These are phyloP conservation scores for Chelon auratus DNA, from an alignment of 2,797 vertebrate genomes.

Conservation along the genomic window DNA sequence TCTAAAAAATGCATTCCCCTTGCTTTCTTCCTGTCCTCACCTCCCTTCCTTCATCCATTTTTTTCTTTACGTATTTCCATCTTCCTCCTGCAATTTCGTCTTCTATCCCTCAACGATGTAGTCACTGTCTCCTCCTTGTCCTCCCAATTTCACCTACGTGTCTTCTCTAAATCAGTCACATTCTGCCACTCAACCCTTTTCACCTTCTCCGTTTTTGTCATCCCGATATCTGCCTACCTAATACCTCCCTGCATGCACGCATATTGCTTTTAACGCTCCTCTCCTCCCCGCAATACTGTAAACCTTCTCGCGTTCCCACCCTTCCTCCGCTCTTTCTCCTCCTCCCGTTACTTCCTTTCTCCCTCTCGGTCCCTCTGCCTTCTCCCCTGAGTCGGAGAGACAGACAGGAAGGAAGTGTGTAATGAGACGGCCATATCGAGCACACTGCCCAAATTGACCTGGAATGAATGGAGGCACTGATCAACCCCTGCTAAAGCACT, in stretches of 20 bases:
- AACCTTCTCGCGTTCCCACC: constrained; percentile 7
- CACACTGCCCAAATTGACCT: constrained; percentile 78
- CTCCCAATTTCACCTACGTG: background rate
- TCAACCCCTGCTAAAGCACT: constrained; percentile 56
- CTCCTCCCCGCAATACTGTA: background rate
- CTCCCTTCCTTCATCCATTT: constrained; percentile 24
- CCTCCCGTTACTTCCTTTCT: constrained; percentile 41
- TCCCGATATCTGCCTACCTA: background rate
- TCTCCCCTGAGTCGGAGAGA: constrained; percentile 51
- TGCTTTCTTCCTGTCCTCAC: constrained; percentile 20
- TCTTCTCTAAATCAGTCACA: constrained; percentile 28
- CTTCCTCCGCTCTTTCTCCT: constrained; percentile 27
- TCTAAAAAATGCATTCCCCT: background rate
- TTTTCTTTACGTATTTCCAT: background rate
- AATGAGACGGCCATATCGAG: constrained; percentile 75
- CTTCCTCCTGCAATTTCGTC: constrained; percentile 3
- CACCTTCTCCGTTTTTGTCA: constrained; percentile 1
- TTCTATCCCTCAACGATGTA: background rate
- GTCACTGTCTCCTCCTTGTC: background rate
- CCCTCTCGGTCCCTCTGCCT: constrained; percentile 18
- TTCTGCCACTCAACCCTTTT: constrained; percentile 23
- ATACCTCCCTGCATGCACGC: background rate
- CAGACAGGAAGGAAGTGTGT: constrained; percentile 75
- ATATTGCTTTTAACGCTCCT: constrained; percentile 3
- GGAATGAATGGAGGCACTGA: constrained; percentile 80